A percentile compares a stretch with the other conserved stretches of the same genome.
Evolutionary conservation across 2,888 invertebrate genomes (phyloP).

Genomic region (Lysandra bellargus): DNA sequence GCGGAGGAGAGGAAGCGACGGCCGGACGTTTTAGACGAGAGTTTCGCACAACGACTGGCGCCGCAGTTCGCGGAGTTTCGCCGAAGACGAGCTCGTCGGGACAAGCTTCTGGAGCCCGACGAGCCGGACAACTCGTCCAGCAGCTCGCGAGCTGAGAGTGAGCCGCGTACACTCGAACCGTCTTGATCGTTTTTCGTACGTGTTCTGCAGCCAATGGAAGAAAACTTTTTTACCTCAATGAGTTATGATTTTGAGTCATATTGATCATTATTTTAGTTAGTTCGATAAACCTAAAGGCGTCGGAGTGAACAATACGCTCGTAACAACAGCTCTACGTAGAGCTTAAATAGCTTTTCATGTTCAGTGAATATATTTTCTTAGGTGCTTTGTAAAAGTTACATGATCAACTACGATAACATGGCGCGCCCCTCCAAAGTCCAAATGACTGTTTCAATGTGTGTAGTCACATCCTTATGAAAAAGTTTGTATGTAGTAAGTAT

Average conservation of each 20-base stretch:
- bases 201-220: background rate
- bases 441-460: no score
- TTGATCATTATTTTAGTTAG: background rate
- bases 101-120: constrained; percentile 49
- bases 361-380: background rate
- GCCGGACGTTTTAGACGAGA: constrained; percentile 74
- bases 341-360: background rate
- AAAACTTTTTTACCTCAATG: background rate
- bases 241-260: background rate
- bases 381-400: no score
- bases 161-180: constrained; percentile 35
- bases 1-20: constrained; percentile 57
- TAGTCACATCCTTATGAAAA: no score
- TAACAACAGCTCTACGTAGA: background rate
- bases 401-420: background rate
- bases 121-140: constrained; percentile 32
- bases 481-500: no score
- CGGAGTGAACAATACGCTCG: background rate
- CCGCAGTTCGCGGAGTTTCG: constrained; percentile 81
- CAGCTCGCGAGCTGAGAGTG: constrained; percentile 33
- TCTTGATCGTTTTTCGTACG: constrained; percentile 27
- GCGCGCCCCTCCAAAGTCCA: no score
- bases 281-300: background rate
- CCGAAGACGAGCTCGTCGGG: constrained; percentile 61
- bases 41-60: constrained; percentile 73